Evolutionary conservation across 2,113 vertebrate genomes (phyloP), one percentile per base, ranked within the genome.

Genomic region (Patagioenas fasciata): DNA sequence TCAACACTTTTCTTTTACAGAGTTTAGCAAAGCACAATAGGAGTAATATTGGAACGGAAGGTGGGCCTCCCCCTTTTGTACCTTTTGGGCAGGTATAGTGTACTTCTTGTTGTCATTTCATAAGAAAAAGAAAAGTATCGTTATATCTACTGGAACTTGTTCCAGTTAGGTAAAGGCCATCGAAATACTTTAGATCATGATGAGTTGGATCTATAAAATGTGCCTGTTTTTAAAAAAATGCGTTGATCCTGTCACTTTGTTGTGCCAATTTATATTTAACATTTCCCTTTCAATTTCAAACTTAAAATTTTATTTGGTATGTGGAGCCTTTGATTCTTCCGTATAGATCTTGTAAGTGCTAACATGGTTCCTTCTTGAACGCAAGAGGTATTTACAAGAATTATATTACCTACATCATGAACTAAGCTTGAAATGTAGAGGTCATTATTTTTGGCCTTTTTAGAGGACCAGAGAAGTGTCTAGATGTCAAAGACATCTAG

Each of bases 61-160:
- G 99, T 58, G 99, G 99, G 84, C 99, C 99, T n/a, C 99, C 99
- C 92, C 99, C 99, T 69, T 99, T 99, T 97, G 96, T 99, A 85
- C 99, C 99, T 91, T 99, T 99, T 96, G 99, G 99, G 90, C 99
- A 99, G 99, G 99, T 99, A 97, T 23, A 95, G 80, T 80, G 15
- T 50, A 57, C 31, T 89, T 95, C 47, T n/a, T 8, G 51, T 42
- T 81, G 70, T 64, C 4, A 24, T 26, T 75, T 88, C 2, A 1
- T 67, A 19, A 31, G 73, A 69, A 25, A 60, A 18, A 3, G 15
- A 5, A 3, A 7, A 53, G 0, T 61, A 42, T 58, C 32, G 3
- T 79, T 31, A 0, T 71, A 51, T 17, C 6, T 65, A 24, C 47
- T 12, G 14, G 48, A 64, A 4, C 17, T 85, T 42, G 13, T 91